Base-by-base conservation (phyloP, 2,888 invertebrate genomes). In the Resseliella maxima region DNA sequence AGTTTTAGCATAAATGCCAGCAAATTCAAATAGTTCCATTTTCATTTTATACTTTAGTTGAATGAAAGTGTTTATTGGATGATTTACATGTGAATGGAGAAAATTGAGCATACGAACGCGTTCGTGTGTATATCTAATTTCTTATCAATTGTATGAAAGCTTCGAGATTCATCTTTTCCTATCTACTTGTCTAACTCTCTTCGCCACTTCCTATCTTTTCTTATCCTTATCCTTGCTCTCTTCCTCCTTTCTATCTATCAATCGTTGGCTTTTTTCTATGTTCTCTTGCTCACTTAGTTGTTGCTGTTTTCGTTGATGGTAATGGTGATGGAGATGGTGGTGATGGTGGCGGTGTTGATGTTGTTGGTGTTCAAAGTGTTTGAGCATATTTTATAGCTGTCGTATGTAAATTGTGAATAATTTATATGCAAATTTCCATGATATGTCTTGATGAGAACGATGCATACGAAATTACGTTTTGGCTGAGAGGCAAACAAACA, bases 1-100 rank as follows among this genome's bases (percentile, higher is more conserved):
- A 15, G 41, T 27, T 27, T n/a, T 12, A 27, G 59, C 59, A 72
- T 72, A 72, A 72, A 72, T 72, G 72, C 45, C 45, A 45, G 86
- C 86, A 86, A 85, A 59, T 86, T 59, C 54, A 86, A 86, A 54
- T 86, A 86, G 85, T 85, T 46, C 45, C 21, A 50, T 27, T 85
- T 85, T 50, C 21, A 46, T 45, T 85, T 35, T 46, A 15, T 41
- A n/a, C n/a, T n/a, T 35, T 72, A 31, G 72, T 72, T 72, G 72
- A 72, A 72, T 72, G 72, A 72, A 31, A 72, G 72, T 72, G 72
- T 72, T 72, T 72, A 72, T 72, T 72, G 72, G 72, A 15, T 72
- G 72, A 72, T 72, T 72, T 72, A 35, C 72, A 72, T 72, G 72
- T 72, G 72, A 72, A 72, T 31, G 35, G n/a, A n/a, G 72, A 72